A percentile compares a stretch with the other conserved stretches of the same genome.
Evolutionary conservation across 2,113 vertebrate species (phyloP).

Genomic region (Chrysochloris asiatica): DNA sequence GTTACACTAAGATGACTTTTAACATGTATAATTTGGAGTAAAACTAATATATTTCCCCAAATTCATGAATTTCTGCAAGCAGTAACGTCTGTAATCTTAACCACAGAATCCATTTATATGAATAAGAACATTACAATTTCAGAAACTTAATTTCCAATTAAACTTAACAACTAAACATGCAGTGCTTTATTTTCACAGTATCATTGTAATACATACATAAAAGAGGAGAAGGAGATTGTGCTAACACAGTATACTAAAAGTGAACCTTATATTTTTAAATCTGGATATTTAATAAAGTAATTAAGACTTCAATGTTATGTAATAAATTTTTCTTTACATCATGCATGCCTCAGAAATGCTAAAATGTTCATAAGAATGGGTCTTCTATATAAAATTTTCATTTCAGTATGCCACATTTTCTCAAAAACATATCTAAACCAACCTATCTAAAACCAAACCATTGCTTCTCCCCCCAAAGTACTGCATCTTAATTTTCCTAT

Average conservation of each 20-base stretch:
- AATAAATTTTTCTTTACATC: background rate
- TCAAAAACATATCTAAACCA: background rate
- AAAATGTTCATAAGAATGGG: background rate
- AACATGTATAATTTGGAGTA: background rate
- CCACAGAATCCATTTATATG: background rate
- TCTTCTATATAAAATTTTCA: background rate
- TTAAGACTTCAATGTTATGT: background rate
- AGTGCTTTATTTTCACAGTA: background rate
- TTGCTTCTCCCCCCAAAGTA: background rate
- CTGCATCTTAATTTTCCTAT: background rate
- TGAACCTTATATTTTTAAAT: background rate
- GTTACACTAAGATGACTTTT: background rate
- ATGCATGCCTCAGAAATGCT: background rate
- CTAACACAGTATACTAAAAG: background rate
- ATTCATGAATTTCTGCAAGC: background rate
- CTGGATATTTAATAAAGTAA: background rate
- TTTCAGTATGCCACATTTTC: background rate
- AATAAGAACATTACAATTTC: background rate
- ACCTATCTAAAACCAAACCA: background rate
- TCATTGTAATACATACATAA: background rate
- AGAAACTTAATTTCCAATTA: slow-evolving; percentile 14
- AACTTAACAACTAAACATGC: background rate
- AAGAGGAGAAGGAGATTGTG: background rate
- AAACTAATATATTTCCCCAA: background rate
- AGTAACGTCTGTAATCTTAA: background rate